These are phyloP conservation scores for Bergia puertoricense DNA, from an alignment of 92 coral and sea anemone genomes.

Conservation along the genomic window DNA sequence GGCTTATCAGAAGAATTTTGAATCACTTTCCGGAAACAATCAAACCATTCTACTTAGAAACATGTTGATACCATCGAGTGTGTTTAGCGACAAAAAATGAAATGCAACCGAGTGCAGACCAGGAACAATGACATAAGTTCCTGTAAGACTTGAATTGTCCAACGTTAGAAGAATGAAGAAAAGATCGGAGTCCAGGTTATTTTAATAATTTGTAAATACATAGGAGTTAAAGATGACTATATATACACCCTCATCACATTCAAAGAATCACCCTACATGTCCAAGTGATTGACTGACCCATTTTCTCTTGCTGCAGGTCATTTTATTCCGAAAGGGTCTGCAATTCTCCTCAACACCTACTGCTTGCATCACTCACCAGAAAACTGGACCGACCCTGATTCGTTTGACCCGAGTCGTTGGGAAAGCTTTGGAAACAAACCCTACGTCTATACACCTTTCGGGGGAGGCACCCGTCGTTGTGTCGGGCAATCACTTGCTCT, in stretches of 20 bases:
- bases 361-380: constrained; percentile 50
- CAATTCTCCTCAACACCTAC: constrained; percentile 53
- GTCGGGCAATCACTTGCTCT: constrained; percentile 58
- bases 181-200: no score
- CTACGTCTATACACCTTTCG: constrained; percentile 55
- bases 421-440: constrained; percentile 23
- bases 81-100: no score
- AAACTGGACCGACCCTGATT: constrained; percentile 48
- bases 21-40: no score
- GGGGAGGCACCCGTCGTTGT: constrained; percentile 63
- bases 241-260: neutral
- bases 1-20: no score
- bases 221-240: no score
- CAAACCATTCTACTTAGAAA: no score
- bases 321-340: constrained; percentile 58
- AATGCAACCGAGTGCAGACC: no score
- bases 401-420: constrained; percentile 66
- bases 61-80: no score
- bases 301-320: constrained; percentile 45
- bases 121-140: no score
- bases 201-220: no score
- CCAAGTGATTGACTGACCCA: neutral
- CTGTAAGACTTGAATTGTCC: no score
- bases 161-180: no score
- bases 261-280: neutral